Evolutionary conservation across 2,113 vertebrate genomes (phyloP).

Genomic region (Oreocharis arfaki): DNA sequence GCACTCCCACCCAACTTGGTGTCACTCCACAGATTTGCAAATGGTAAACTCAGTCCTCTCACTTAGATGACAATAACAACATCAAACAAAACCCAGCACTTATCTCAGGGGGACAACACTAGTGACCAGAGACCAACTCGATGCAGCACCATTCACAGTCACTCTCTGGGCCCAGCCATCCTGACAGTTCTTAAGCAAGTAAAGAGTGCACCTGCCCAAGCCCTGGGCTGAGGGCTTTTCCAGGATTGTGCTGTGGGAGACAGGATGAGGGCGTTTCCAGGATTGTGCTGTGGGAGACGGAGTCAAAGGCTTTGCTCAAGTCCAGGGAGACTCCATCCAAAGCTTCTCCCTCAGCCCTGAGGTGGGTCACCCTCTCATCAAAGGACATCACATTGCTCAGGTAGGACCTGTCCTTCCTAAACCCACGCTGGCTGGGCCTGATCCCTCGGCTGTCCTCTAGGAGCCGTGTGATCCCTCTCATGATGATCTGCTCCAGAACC

Average conservation of each 20-base stretch:
- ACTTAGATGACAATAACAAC: background rate
- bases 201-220: background rate
- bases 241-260: no score
- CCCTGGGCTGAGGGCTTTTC: accelerated
- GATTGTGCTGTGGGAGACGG: background rate
- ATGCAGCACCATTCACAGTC: accelerated
- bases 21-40: accelerated
- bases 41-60: background rate
- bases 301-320: background rate
- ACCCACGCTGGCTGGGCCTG: background rate
- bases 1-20: no score
- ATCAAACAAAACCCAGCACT: background rate
- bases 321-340: background rate
- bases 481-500: no score
- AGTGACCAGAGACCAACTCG: accelerated
- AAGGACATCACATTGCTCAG: background rate
- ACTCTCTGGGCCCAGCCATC: no score
- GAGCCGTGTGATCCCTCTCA: accelerated
- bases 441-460: no score
- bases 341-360: background rate
- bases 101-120: accelerated
- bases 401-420: no score
- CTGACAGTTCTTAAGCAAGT: accelerated
- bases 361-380: background rate
- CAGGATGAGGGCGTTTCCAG: background rate